Evolutionary conservation across 2,113 vertebrate species (phyloP), one percentile per base, ranked within the genome.

Genomic region (Xenopus borealis): DNA sequence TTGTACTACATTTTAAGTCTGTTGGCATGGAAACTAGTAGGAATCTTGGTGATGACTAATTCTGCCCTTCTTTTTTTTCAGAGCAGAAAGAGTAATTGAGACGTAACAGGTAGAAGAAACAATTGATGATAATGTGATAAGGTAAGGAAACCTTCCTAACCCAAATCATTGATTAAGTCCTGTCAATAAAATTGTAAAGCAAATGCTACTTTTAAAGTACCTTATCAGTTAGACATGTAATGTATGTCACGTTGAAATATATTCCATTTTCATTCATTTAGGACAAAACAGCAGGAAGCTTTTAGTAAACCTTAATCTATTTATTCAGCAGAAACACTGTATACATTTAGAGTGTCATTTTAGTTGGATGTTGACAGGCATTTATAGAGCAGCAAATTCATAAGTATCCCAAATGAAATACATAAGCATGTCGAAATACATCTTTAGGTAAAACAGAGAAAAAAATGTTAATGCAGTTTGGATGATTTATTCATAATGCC

Each of bases 11-110:
- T 76, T 76, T 76, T 64, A 55, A 69, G 50, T 63, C 59, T 23
- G 74, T 76, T 76, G 74, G 58, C 74, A 76, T 76, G 59, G 74
- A 69, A 76, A 76, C 74, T 62, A 68, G 46, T 52, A 47, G 59
- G 46, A 55, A 46, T 11, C 50, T 63, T 70, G 17, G 19, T 64
- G 12, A 62, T 76, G 67, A 76, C 74, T 76, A 69, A 76, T 76
- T 70, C 47, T 52, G 66, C 64, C 58, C 59, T 69, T 50, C 59
- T 69, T 50, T 61, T n/a, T 69, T 63, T 76, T 70, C 66, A 66
- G 74, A 76, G 66, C 74, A 76, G 53, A 53, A 70, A 76, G 66
- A 76, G 47, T 76, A 70, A 70, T 76, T 64, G 55, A 75, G 45
- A 68, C 62, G 55, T 75, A 68, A 52, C 23, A 62, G 52, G 27